Evolutionary conservation across 64 coral and sea anemone species (phyloP).

Genomic region (Stichodactyla mertensii): DNA sequence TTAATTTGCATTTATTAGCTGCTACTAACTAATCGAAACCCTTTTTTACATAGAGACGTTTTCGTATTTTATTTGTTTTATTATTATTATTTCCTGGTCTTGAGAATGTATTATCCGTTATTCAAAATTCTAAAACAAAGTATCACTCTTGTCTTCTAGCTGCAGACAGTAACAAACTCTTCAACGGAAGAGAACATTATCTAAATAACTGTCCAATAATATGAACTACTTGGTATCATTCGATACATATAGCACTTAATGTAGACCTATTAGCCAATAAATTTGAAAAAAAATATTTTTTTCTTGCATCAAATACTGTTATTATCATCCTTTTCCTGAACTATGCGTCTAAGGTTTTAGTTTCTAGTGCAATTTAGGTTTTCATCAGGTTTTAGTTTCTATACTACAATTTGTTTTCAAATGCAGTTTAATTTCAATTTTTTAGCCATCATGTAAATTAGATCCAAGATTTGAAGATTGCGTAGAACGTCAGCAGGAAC

Average conservation of each 20-base stretch:
- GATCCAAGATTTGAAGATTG: constrained; percentile 5
- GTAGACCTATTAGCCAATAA: background rate
- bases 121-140: background rate
- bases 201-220: background rate
- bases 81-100: background rate
- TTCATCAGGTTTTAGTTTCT: too few relatives aligned
- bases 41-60: too few relatives aligned
- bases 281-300: background rate
- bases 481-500: constrained; percentile 5
- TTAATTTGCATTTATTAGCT: too few relatives aligned
- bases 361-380: too few relatives aligned
- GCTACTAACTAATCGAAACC: too few relatives aligned
- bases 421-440: background rate
- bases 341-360: too few relatives aligned
- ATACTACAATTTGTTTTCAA: background rate
- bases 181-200: background rate
- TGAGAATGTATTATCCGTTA: background rate
- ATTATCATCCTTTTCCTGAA: background rate
- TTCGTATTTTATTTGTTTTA: background rate
- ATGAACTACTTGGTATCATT: background rate
- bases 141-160: background rate
- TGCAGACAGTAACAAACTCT: background rate
- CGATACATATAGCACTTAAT: background rate
- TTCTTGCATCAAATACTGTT: background rate
- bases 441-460: background rate